Evolutionary conservation across 2,797 vertebrate genomes (phyloP).

Genomic region (Myotis findleyi): DNA sequence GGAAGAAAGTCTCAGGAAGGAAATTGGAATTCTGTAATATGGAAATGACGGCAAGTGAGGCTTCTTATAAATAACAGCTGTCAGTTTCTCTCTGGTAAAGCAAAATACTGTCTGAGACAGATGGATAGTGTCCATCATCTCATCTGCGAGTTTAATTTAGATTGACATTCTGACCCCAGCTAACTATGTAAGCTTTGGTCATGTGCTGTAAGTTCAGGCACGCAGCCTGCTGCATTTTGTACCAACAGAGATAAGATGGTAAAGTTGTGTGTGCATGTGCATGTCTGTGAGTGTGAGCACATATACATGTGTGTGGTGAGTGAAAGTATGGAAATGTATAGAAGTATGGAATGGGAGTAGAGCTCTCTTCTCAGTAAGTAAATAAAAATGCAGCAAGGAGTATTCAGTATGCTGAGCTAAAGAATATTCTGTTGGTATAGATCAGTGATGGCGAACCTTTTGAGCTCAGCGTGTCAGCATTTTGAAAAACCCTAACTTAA

Average conservation of each 20-base stretch:
- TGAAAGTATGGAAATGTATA: not conserved
- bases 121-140: not conserved
- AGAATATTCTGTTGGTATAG: not conserved
- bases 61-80: constrained; percentile 63
- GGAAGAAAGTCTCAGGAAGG: constrained; percentile 59
- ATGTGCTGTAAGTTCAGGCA: not conserved
- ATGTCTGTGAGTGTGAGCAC: not conserved
- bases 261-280: not conserved
- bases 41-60: constrained; percentile 37
- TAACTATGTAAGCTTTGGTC: not conserved
- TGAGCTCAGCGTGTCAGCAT: too few species aligned
- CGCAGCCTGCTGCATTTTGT: not conserved
- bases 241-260: not conserved
- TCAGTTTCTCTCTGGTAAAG: constrained; percentile 37
- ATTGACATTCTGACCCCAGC: constrained; percentile 12
- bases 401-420: not conserved
- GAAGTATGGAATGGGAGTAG: not conserved
- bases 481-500: too few species aligned
- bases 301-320: not conserved
- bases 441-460: not conserved
- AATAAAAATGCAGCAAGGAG: not conserved
- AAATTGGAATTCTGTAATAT: constrained; percentile 65
- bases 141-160: constrained; percentile 44
- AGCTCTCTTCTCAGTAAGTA: not conserved
- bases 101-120: constrained; percentile 42